Base-by-base conservation (phyloP, 2,113 vertebrate genomes). In the Eulemur rufifrons region DNA sequence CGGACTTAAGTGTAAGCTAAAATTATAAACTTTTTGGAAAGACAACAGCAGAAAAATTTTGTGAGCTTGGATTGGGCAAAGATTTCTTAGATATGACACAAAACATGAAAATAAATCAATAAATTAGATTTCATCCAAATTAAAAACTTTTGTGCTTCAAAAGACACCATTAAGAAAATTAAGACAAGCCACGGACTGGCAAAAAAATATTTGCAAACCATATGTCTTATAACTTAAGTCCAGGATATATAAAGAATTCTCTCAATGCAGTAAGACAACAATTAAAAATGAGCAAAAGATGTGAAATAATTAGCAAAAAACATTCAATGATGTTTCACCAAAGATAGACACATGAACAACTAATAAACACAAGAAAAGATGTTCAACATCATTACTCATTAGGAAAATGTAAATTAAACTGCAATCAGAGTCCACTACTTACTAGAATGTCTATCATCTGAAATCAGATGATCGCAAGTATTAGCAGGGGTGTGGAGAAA, bases 231-330 rank as follows among this genome's bases (percentile, higher is more conserved):
- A 81, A 50, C 86, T 93, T 87, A 7, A 69, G 81, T 73, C 86
- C 29, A 87, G 25, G 66, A 82, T 54, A 61, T 56, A 82, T 71
- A 71, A 69, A 86, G 32, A 92, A 92, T 83, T 73, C 54, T 82
- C 52, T 42, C 14, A 80, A 69, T 5, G 21, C 39, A 69, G 0
- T 71, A 68, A 82, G 17, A 78, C 9, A 68, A 84, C 21, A 37
- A 88, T 83, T 78, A 61, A 95, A 95, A 94, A 78, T 32, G 10
- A 83, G 66, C 54, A 39, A 91, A 86, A 86, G 52, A 83, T 13
- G 18, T 91, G 63, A 96, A 29, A 63, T 63, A 27, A 27, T 61
- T 63, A 63, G 27, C 61, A 63, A 63, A 63, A 63, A 27, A 63
- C 11, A 10, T 29, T 63, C 27, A 29, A 69, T 1, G 34, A 50